Base-by-base conservation (phyloP, 2,888 invertebrate species). In the Lamproptera curius region DNA sequence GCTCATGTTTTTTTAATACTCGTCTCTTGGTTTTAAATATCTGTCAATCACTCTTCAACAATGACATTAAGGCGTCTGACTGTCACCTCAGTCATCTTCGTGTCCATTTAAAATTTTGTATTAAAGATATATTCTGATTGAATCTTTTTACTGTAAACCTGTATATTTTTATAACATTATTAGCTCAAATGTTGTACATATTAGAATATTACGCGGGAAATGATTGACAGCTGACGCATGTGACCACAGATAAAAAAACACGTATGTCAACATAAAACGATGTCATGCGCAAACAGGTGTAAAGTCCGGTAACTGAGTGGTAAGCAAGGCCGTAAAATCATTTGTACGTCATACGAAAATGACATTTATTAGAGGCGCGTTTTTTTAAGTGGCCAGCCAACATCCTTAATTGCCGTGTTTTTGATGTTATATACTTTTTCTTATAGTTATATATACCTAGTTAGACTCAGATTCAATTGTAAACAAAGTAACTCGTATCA, bases 271-370 rank as follows among this genome's bases (percentile, higher is more conserved):
- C 16, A 43, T 11, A 28, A 40, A 26, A 26, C 45, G 45, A 31
- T 26, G 23, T 23, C 15, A 33, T 11, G 16, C 9, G 13, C 28
- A 41, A 47, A 47, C 33, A 38, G 28, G 47, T 47, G 6, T 34
- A 28, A 47, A 47, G 46, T 46, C 46, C 47, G 31, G 26, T 11
- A 11, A 20, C 15, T 31, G 28, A n/a, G 20, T 16, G 17, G 14
- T 8, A 13, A 3, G n/a, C 47, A 33, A 42, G 42, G 38, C 10
- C 33, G 33, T 11, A 2, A 10, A 8, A 4, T 8, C 10, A n/a
- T 2, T 9, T 35, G n/a, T n/a, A 10, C 16, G 17, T 28, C 14
- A 13, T 23, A 15, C 23, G 14, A 26, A 44, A 31, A 44, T 38
- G 37, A 17, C 44, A 44, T 43, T 23, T 26, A 16, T 38, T 38